A percentile compares a stretch with the other conserved stretches of the same genome.
Evolutionary conservation across 2,888 invertebrate species (phyloP).

Genomic region (Stenotaenia linearis): DNA sequence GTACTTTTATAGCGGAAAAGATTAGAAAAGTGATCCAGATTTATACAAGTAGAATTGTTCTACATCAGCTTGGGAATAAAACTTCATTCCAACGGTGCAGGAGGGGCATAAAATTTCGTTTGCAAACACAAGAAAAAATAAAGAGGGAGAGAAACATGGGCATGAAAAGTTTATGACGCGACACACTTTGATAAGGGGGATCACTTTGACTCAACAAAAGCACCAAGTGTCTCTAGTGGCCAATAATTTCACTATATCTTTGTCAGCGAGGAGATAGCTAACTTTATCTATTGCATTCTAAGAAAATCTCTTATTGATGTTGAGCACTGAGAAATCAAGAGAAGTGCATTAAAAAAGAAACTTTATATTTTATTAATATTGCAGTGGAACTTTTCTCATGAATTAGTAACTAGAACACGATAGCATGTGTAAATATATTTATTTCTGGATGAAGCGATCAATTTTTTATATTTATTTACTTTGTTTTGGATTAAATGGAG

Average conservation of each 20-base stretch:
- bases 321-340: neutral
- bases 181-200: slow-evolving; percentile 19
- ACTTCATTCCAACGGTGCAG: slow-evolving; percentile 14
- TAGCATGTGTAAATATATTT: too few species aligned
- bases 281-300: slow-evolving; percentile 19
- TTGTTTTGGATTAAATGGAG: too few species aligned
- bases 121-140: slow-evolving; percentile 16
- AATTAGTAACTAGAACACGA: too few species aligned
- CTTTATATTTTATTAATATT: neutral
- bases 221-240: slow-evolving; percentile 10
- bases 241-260: slow-evolving; percentile 14
- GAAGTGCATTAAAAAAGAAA: neutral
- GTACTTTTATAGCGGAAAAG: slow-evolving; percentile 6
- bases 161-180: slow-evolving; percentile 15
- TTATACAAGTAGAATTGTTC: slow-evolving; percentile 14
- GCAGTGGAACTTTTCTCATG: neutral
- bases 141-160: slow-evolving; percentile 14
- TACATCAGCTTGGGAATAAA: slow-evolving; percentile 14
- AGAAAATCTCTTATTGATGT: neutral
- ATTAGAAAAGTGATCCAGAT: slow-evolving; percentile 19
- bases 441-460: too few species aligned
- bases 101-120: slow-evolving; percentile 14
- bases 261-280: slow-evolving; percentile 8
- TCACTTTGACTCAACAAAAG: slow-evolving; percentile 19
- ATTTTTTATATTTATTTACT: too few species aligned